Evolutionary conservation across 2,113 vertebrate species (phyloP).

Genomic region (Platysternon megacephalum): DNA sequence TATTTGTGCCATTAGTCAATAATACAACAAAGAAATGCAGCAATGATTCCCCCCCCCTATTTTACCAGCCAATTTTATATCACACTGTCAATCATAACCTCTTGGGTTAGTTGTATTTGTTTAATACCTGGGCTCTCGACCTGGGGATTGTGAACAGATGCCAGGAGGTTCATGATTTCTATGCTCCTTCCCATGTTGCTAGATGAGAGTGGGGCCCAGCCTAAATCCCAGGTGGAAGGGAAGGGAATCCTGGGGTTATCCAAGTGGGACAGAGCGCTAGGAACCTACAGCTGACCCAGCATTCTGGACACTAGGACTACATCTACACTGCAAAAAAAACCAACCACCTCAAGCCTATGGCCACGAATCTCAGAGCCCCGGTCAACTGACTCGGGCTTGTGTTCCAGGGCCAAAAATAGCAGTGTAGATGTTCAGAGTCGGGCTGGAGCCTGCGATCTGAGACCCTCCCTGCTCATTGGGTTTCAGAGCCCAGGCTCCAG

Average conservation of each 20-base stretch:
- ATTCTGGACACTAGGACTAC: neutral
- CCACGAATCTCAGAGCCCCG: too few species aligned
- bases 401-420: too few species aligned
- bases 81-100: neutral
- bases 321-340: too few species aligned
- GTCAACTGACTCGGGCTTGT: too few species aligned
- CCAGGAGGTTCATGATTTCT: neutral
- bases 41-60: neutral
- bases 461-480: too few species aligned
- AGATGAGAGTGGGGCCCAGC: neutral
- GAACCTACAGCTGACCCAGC: neutral
- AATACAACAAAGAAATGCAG: neutral
- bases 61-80: neutral
- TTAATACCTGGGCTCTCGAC: constrained; percentile 20
- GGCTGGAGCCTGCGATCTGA: too few species aligned
- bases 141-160: neutral
- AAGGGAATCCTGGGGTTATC: neutral
- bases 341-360: too few species aligned
- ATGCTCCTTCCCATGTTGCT: neutral
- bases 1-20: neutral
- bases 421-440: too few species aligned
- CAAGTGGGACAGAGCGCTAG: neutral
- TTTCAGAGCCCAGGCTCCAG: too few species aligned
- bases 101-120: neutral
- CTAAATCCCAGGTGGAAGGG: neutral